Evolutionary conservation across 2,113 vertebrate species (phyloP).

Genomic region (human): DNA sequence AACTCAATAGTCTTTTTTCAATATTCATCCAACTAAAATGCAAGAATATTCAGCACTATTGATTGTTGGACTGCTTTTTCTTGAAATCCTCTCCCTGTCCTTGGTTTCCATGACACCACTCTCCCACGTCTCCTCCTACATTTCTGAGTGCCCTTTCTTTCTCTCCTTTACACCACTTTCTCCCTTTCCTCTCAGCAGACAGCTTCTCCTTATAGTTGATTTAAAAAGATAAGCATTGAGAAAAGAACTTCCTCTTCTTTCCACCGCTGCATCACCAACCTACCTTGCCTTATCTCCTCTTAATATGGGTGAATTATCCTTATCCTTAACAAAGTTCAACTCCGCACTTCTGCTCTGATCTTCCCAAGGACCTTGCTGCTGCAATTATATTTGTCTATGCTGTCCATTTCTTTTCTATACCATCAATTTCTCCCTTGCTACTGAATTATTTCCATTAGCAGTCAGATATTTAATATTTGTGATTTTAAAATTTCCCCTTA

Average conservation of each 20-base stretch:
- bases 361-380: neutral
- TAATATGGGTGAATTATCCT: neutral
- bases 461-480: constrained; percentile 7
- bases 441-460: constrained; percentile 11
- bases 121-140: neutral
- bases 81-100: neutral
- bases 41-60: neutral
- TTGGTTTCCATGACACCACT: constrained; percentile 36
- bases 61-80: neutral
- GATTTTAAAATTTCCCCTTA: neutral
- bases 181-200: neutral
- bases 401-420: neutral
- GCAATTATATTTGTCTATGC: neutral
- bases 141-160: neutral
- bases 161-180: neutral
- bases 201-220: neutral
- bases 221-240: neutral
- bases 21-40: constrained; percentile 3
- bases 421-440: neutral
- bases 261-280: neutral
- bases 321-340: constrained; percentile 21
- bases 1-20: neutral
- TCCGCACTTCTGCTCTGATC: neutral
- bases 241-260: neutral
- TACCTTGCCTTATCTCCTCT: neutral